Evolutionary conservation across 2,888 invertebrate genomes (phyloP).

Genomic region (Pristionchus arcanus): DNA sequence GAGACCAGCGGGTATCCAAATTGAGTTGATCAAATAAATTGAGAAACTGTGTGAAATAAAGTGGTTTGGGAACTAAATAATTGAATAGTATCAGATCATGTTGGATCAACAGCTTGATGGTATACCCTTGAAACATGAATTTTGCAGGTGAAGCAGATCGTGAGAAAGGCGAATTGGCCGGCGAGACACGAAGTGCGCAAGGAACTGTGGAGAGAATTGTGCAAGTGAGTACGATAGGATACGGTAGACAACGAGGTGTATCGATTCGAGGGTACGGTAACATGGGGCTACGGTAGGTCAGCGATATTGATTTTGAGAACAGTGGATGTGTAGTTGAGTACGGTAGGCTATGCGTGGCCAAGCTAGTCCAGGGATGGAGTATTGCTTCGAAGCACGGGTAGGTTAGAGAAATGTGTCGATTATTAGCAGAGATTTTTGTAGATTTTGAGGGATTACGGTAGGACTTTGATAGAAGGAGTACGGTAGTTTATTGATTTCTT

Average conservation of each 20-base stretch:
- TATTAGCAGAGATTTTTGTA: neutral
- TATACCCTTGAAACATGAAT: neutral
- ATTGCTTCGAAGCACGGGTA: neutral
- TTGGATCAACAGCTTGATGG: neutral
- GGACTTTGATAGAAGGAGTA: neutral
- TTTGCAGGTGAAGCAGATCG: constrained; percentile 78
- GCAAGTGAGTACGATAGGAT: constrained; percentile 58
- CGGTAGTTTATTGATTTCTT: neutral
- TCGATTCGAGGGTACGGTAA: neutral
- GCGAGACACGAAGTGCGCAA: constrained; percentile 76
- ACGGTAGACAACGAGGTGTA: neutral
- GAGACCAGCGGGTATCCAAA: neutral
- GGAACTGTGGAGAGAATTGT: constrained; percentile 77
- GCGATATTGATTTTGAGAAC: neutral
- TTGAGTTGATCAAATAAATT: neutral
- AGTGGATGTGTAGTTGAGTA: neutral
- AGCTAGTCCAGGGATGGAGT: too few species aligned
- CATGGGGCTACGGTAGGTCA: neutral
- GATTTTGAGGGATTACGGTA: neutral
- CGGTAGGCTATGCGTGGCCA: neutral
- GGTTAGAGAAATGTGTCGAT: neutral
- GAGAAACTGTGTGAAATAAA: too few species aligned
- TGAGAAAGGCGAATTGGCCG: constrained; percentile 78
- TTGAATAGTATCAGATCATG: neutral
- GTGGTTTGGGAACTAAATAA: neutral